Percentiles rank a stretch among this genome's conserved stretches.
Conservation (phyloP, 1,140 invertebrate species). For the Bathynomus jamesi region DNA sequence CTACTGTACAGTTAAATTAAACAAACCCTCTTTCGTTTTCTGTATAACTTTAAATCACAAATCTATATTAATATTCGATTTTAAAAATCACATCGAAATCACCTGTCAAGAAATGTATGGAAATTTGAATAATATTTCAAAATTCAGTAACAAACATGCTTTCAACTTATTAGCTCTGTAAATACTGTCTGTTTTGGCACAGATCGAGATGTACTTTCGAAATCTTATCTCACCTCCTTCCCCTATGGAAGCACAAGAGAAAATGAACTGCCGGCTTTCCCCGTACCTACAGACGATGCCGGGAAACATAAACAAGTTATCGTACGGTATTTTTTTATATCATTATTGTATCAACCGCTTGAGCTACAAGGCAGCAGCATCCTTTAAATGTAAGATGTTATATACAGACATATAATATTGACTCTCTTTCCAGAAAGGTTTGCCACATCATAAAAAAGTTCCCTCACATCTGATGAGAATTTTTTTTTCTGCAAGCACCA, state of each 20-base stretch:
- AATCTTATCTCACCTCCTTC: background rate
- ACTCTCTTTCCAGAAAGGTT: too few relatives aligned
- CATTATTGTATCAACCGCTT: too few relatives aligned
- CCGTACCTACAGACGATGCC: background rate
- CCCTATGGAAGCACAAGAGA: background rate
- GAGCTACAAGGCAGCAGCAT: too few relatives aligned
- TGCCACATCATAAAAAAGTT: too few relatives aligned
- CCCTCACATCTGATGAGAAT: too few relatives aligned
- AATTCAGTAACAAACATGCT: background rate
- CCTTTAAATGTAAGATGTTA: too few relatives aligned
- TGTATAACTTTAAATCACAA: too few relatives aligned
- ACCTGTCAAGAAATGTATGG: background rate
- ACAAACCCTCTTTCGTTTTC: background rate
- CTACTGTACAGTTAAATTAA: background rate
- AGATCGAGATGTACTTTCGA: background rate
- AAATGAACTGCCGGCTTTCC: background rate
- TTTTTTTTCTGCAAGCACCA: too few relatives aligned
- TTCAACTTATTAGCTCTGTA: background rate
- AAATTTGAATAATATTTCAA: background rate
- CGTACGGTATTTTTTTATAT: too few relatives aligned
- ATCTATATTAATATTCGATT: too few relatives aligned
- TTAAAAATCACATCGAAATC: background rate
- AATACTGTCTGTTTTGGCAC: background rate
- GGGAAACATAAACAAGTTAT: background rate
- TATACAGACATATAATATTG: too few relatives aligned